Base-by-base conservation (phyloP, 2,797 vertebrate genomes). In the Mormyrops boulengeri region DNA sequence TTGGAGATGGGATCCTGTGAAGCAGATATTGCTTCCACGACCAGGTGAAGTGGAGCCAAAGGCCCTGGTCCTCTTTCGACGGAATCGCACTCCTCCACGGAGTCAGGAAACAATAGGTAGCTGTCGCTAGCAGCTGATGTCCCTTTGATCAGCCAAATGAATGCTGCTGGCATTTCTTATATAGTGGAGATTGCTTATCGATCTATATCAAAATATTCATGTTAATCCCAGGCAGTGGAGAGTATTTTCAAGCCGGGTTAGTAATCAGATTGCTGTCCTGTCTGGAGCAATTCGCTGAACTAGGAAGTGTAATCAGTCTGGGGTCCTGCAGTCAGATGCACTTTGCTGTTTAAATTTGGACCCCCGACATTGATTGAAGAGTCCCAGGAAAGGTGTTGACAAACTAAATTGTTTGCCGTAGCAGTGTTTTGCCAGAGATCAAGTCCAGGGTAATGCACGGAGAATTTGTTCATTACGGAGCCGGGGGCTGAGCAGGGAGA, bases 201-300 rank as follows among this genome's bases (percentile, higher is more conserved):
- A 99, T 99, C 98, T 99, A 98, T 99, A 99, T 99, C 97, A 99
- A 99, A 99, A 99, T 99, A 99, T 99, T 98, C 98, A 99, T 98
- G 98, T 97, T 99, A 99, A 99, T 99, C 98, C 96, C 92, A 87
- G 95, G 96, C 96, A 97, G 96, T 95, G 93, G 94, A 97, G 97
- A 98, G 97, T 98, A 98, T 98, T 99, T 98, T 97, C 98, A 97
- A 98, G 97, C 96, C 94, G 96, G 98, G 97, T 99, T 99, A 99
- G 98, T 99, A 99, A 99, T 99, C 98, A 99, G 98, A 98, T 97
- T 96, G 97, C 97, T 96, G 97, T 96, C 97, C 97, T 99, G 98
- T 99, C 98, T 98, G 94, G 96, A 97, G 95, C 98, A 99, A 99
- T 99, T 98, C 97, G 97, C 97, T 97, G 97, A 98, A 97, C 97